phyloP scores from a whole-genome alignment of 2,888 invertebrate genomes.

The Byasa hedistus region DNA sequence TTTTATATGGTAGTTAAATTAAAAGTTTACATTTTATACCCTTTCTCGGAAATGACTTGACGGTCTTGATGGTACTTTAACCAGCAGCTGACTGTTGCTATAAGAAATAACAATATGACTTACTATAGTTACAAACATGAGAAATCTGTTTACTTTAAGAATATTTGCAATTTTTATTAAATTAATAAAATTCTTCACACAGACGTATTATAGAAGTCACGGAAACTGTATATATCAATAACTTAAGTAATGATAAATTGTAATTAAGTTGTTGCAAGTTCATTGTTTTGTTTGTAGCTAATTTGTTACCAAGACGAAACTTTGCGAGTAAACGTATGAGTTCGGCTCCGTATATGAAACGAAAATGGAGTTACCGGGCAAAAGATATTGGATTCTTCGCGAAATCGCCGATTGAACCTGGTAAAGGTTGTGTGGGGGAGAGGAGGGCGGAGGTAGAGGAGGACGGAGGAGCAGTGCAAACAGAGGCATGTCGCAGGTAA shows the following conservation, averaged over 20 bases:
- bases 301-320: slow-evolving; percentile 7
- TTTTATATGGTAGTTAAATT: too few species aligned
- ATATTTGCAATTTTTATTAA: too few species aligned
- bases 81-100: too few species aligned
- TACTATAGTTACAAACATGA: too few species aligned
- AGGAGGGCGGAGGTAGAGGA: slow-evolving; percentile 13
- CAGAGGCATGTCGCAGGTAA: slow-evolving; percentile 52
- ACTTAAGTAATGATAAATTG: background rate
- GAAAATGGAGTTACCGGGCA: slow-evolving; percentile 55
- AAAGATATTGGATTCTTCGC: slow-evolving; percentile 74
- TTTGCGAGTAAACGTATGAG: slow-evolving; percentile 9
- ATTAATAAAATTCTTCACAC: too few species aligned
- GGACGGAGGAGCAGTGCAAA: slow-evolving; percentile 43
- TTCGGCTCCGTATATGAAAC: slow-evolving; percentile 19
- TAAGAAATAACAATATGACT: too few species aligned
- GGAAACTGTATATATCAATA: background rate
- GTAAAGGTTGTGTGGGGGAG: slow-evolving; percentile 23
- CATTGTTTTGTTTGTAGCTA: background rate
- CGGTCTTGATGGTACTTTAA: too few species aligned
- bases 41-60: too few species aligned
- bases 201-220: background rate
- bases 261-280: background rate
- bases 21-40: background rate
- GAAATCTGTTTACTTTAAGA: too few species aligned
- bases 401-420: slow-evolving; percentile 53